phyloP scores from a whole-genome alignment of 2,797 vertebrate species.

The Dendrocincla tyrannina region DNA sequence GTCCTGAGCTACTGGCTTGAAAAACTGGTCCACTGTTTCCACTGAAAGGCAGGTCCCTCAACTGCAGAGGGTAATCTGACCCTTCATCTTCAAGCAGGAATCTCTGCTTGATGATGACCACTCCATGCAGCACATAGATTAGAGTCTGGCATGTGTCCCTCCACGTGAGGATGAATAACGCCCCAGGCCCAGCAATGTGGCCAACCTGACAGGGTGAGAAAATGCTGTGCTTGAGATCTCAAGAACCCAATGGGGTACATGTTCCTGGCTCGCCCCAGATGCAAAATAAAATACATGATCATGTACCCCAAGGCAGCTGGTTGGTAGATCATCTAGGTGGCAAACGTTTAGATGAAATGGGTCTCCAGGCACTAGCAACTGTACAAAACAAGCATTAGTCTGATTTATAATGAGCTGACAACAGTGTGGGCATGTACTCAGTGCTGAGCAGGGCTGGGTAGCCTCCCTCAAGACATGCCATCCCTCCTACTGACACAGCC shows the following conservation, averaged over 20 bases:
- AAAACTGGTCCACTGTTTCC: background rate
- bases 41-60: background rate
- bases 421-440: accelerated
- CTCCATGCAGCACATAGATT: accelerated
- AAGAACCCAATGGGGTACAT: accelerated
- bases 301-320: accelerated
- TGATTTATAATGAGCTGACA: background rate
- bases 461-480: background rate
- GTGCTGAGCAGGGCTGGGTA: background rate
- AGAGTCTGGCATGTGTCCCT: accelerated
- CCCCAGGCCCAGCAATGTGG: accelerated
- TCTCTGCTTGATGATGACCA: background rate
- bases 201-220: background rate
- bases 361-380: background rate
- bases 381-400: background rate
- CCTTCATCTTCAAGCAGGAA: accelerated
- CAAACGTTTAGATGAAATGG: background rate
- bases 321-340: background rate
- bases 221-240: background rate
- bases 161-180: background rate
- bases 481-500: background rate
- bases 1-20: background rate
- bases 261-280: background rate
- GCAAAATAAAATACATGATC: background rate
- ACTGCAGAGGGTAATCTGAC: background rate